Base-by-base conservation (phyloP, 2,797 vertebrate genomes). In the Chelon labrosus region DNA sequence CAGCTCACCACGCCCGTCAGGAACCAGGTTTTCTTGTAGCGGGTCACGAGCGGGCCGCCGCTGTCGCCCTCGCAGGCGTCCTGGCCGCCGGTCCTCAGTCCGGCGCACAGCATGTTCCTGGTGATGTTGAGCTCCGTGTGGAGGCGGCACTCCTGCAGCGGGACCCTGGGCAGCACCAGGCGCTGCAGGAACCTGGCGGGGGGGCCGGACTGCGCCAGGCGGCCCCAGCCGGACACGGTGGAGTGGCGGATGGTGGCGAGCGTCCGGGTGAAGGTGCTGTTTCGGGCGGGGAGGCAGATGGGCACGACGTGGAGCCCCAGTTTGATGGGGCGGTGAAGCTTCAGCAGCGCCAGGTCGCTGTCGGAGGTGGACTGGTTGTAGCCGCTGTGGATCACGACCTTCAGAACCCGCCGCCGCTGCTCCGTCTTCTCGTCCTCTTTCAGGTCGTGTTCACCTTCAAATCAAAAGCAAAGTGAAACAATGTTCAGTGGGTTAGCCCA, bases 71-170 rank as follows among this genome's bases (percentile, higher is more conserved):
- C 89, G 70, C 98, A 99, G 62, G 98, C 88, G 1, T 99, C 98
- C 42, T 89, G 94, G 1, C 79, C 83, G 0, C 96, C 97, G 0
- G 85, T 53, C 19, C 66, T 47, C 56, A 93, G 91, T 19, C 98
- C 98, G 0, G 97, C 98, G 7, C 98, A 99, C 52, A 99, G 93
- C 98, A 99, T 99, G 89, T 97, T 98, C 31, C 80, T 81, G 0
- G 96, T 97, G 82, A 99, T 85, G 44, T 85, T 94, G 25, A 95
- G 90, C 7, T 80, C 52, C 0, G 95, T 94, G 54, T 94, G 92
- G 14, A 77, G 76, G 42, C 91, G 81, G 51, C 98, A 99, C 77
- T 95, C 94, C 75, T 95, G 94, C 44, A 93, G 92, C 1, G 94
- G 92, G 2, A 99, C 92, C 12, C 90, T 81, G 0, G 97, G 97